Percentiles rank a stretch among this genome's conserved stretches.
These are phyloP conservation scores for Pollachius pollachius DNA, from an alignment of 2,113 vertebrate species.

Conservation along the genomic window DNA sequence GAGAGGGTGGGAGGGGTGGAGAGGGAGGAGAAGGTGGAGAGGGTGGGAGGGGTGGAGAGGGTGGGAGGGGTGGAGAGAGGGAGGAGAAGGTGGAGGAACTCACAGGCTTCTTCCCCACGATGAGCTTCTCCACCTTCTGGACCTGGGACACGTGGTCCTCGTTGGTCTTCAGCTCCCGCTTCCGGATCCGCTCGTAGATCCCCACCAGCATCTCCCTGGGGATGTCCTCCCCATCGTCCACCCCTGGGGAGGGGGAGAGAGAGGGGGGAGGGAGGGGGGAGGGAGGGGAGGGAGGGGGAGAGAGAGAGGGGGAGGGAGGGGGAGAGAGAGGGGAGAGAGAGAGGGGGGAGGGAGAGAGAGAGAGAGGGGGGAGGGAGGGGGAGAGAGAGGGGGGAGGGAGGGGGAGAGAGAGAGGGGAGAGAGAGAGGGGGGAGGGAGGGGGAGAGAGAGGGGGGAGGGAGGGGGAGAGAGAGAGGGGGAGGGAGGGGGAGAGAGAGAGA, in stretches of 20 bases:
- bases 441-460: background rate
- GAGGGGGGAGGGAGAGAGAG: too few relatives aligned
- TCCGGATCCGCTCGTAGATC: constrained; percentile 94
- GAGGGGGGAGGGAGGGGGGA: background rate
- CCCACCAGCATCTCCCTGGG: constrained; percentile 91
- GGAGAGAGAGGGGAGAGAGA: too few relatives aligned
- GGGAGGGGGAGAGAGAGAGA: too few relatives aligned
- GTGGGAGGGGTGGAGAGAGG: background rate
- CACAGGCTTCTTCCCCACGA: constrained; percentile 96
- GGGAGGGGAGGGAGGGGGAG: background rate
- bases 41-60: background rate
- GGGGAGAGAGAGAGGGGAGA: background rate
- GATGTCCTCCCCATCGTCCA: constrained; percentile 96
- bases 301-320: too few relatives aligned
- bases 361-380: too few relatives aligned
- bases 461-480: constrained; percentile 6
- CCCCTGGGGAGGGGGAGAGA: constrained; percentile 71
- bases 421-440: too few relatives aligned
- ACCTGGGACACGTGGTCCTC: constrained; percentile 98
- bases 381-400: background rate
- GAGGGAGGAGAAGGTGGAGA: constrained; percentile 1
- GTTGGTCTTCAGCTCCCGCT: constrained; percentile 92
- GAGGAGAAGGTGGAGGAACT: constrained; percentile 37
- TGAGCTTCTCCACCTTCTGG: constrained; percentile 97
- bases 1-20: background rate